Evolutionary conservation across 2,888 invertebrate species (phyloP).

Genomic region (Scaeva pyrastri): DNA sequence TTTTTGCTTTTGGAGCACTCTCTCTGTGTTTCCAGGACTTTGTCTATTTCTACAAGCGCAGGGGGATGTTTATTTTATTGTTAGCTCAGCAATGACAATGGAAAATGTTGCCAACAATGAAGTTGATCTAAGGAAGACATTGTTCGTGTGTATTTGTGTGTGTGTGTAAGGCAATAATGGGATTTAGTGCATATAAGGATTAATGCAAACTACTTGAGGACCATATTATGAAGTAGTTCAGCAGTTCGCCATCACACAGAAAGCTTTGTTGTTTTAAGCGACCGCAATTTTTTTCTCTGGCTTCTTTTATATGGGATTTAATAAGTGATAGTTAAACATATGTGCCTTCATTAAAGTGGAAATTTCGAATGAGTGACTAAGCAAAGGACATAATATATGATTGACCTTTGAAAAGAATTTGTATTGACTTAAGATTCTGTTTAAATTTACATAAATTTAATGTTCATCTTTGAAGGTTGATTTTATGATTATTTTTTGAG

Average conservation of each 20-base stretch:
- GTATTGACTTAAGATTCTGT: neutral
- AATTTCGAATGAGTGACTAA: conserved; percentile 7
- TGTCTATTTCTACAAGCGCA: neutral
- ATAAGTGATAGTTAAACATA: conserved; percentile 50
- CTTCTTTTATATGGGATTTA: neutral
- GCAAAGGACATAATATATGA: conserved; percentile 8
- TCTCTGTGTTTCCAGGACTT: neutral
- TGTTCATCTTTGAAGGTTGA: neutral
- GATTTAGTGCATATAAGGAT: conserved; percentile 41
- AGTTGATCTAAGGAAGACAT: conserved; percentile 49
- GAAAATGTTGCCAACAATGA: conserved; percentile 55
- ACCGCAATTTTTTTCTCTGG: conserved; percentile 18
- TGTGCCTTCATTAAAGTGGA: conserved; percentile 17
- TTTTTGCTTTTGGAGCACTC: conserved; percentile 11
- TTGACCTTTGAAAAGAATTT: conserved; percentile 24
- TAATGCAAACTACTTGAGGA: conserved; percentile 50
- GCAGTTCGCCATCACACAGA: neutral
- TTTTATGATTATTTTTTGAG: too few relatives aligned
- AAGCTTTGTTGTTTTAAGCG: conserved; percentile 39
- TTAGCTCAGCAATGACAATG: conserved; percentile 67
- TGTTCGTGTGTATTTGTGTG: neutral
- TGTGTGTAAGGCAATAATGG: conserved; percentile 5
- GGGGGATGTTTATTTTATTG: conserved; percentile 53
- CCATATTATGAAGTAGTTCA: conserved; percentile 36
- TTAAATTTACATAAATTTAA: neutral